Percentiles rank a stretch among this genome's conserved stretches.
Conservation (phyloP, 1,140 invertebrate genomes). For the Zaprionus taronus region DNA sequence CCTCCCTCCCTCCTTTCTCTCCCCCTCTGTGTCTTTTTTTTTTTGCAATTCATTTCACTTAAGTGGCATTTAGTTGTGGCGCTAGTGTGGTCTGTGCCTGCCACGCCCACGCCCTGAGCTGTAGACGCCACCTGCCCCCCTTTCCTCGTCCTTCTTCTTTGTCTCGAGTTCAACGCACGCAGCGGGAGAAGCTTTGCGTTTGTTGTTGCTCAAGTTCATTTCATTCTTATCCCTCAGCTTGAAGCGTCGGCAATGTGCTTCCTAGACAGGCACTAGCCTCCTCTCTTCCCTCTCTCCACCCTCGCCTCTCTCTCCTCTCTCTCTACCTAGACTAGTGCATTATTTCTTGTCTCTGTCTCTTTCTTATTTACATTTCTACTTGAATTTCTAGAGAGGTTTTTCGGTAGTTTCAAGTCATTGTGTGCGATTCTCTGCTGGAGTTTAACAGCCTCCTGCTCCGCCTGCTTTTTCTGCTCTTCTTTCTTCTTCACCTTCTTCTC, state of each 20-base stretch:
- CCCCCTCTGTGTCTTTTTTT: slow-evolving; percentile 20
- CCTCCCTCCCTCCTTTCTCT: not conserved
- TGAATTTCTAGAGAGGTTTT: slow-evolving; percentile 49
- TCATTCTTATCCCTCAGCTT: slow-evolving; percentile 21
- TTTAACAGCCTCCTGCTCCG: not conserved
- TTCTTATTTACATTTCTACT: slow-evolving; percentile 54
- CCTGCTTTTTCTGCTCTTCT: no score
- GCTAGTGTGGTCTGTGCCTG: slow-evolving; percentile 7
- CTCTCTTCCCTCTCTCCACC: not conserved
- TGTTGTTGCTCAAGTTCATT: slow-evolving; percentile 4
- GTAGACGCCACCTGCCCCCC: slow-evolving; percentile 29
- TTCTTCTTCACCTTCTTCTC: not conserved
- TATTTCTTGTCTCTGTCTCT: slow-evolving; percentile 17
- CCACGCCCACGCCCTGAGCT: slow-evolving; percentile 28
- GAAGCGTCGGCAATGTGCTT: slow-evolving; percentile 5
- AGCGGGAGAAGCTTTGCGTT: slow-evolving; percentile 14
- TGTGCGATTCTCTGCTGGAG: slow-evolving; percentile 25
- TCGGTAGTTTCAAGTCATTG: slow-evolving; percentile 61
- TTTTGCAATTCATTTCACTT: slow-evolving; percentile 76
- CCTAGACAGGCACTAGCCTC: slow-evolving; percentile 2
- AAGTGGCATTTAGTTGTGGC: slow-evolving; percentile 64
- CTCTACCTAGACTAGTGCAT: not conserved
- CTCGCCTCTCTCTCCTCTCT: no score
- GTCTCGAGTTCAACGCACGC: slow-evolving; percentile 44
- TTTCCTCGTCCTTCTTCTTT: slow-evolving; percentile 8